A percentile compares a stretch with the other conserved stretches of the same genome.
These are phyloP conservation scores for Euplexia lucipara DNA, from an alignment of 2,888 invertebrate species.

Conservation along the genomic window DNA sequence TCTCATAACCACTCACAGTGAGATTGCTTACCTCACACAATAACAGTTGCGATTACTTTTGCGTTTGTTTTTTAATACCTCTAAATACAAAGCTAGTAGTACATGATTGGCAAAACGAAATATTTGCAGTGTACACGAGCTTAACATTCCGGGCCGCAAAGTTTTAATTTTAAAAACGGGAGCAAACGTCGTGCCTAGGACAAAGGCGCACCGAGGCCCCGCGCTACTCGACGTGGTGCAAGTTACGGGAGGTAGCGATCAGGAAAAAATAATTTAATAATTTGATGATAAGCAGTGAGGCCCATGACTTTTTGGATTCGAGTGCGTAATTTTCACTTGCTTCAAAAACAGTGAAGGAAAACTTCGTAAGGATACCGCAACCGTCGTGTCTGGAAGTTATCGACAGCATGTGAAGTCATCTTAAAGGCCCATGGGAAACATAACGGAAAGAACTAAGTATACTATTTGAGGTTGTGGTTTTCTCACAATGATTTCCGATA, in stretches of 20 bases:
- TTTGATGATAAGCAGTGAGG: too few relatives aligned
- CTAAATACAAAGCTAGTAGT: constrained; percentile 42
- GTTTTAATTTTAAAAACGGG: constrained; percentile 90
- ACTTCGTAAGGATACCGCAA: too few relatives aligned
- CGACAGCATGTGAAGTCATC: too few relatives aligned
- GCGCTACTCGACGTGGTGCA: constrained; percentile 16
- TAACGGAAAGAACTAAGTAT: too few relatives aligned
- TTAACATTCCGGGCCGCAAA: constrained; percentile 86
- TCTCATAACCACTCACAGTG: not conserved
- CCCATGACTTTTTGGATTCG: too few relatives aligned
- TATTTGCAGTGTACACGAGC: constrained; percentile 68
- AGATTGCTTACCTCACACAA: not conserved
- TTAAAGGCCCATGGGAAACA: too few relatives aligned
- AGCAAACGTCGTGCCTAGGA: constrained; percentile 86
- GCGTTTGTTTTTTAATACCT: constrained; percentile 16
- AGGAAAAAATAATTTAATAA: too few relatives aligned
- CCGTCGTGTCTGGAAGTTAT: too few relatives aligned
- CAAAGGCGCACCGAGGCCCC: constrained; percentile 81
- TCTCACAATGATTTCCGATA: too few relatives aligned
- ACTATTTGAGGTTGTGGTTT: too few relatives aligned
- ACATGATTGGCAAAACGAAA: constrained; percentile 69
- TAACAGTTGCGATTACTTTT: not conserved
- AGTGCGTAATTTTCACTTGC: too few relatives aligned
- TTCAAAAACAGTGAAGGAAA: too few relatives aligned
- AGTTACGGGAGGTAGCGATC: constrained; percentile 24